Evolutionary conservation across 1,140 invertebrate genomes (phyloP), one percentile per base, ranked within the genome.

Genomic region (Lepidostoma basale): DNA sequence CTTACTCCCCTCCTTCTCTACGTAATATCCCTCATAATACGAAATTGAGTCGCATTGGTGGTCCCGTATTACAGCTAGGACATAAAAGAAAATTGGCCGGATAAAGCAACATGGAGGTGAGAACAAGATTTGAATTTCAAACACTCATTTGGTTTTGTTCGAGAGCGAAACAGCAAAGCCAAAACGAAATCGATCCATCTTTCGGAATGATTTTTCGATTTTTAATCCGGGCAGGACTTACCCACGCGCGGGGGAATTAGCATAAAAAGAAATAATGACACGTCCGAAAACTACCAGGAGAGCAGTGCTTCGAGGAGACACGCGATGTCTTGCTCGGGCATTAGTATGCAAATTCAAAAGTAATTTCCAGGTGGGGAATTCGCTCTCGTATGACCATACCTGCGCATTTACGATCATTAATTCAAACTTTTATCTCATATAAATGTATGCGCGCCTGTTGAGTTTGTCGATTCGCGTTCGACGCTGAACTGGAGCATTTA

Each of bases 221-320:
- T 59, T 59, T 59, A 59, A 59, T 59, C 54, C 30, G 40, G 23
- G 18, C 20, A 18, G 18, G 16, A 23, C 54, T 23, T 20, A 33
- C 54, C 54, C 54, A 59, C 54, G 54, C 54, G 10, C 42, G 9
- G 3, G n/a, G n/a, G 36, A 23, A 59, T 59, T 59, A 59, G 54
- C 54, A 59, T 59, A 59, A 59, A 59, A 59, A 59, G 54, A 59
- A 40, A 59, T 59, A 59, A 59, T 40, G 54, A 59, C 54, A 59
- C 54, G 36, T 59, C 54, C 30, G 23, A 59, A 59, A 59, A 22
- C 33, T 40, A 40, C 54, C 54, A 36, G 33, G 54, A 40, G 54
- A 36, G 14, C 33, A 23, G 54, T 39, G n/a, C 54, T 59, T 39
- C 54, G n/a, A 40, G 33, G 20, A 40, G 54, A 59, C 54, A 59